phyloP scores from a whole-genome alignment of 2,888 invertebrate species.

The Dorcus parallelipipedus region DNA sequence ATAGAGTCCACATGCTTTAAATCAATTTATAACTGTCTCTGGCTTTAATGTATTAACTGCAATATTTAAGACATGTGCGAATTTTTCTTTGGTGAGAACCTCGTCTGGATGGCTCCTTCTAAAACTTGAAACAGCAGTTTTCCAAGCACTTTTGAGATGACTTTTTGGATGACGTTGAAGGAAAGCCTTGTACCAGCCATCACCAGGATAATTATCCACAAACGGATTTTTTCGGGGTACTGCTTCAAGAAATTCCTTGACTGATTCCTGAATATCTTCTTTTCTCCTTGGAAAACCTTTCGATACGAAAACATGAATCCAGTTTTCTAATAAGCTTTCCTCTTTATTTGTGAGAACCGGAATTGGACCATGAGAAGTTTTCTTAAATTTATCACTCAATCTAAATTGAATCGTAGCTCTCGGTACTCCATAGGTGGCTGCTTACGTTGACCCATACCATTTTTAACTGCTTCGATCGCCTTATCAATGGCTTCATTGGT shows the following conservation, averaged over 20 bases:
- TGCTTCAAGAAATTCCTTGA: slow-evolving; percentile 23
- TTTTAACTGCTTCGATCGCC: slow-evolving; percentile 14
- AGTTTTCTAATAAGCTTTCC: slow-evolving; percentile 23
- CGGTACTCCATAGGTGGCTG: slow-evolving; percentile 17
- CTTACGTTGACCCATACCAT: slow-evolving; percentile 17
- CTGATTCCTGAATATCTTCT: slow-evolving; percentile 27
- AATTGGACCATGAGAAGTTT: slow-evolving; percentile 17
- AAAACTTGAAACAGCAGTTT: slow-evolving; percentile 5
- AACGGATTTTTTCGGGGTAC: slow-evolving; percentile 30
- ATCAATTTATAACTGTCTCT: slow-evolving; percentile 20
- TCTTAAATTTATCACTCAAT: neutral
- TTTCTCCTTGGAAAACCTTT: slow-evolving; percentile 37
- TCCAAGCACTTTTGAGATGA: slow-evolving; percentile 19
- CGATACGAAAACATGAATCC: slow-evolving; percentile 33
- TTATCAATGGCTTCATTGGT: slow-evolving; percentile 11
- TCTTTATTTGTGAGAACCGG: slow-evolving; percentile 26
- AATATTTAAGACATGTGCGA: slow-evolving; percentile 16
- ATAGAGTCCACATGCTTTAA: slow-evolving; percentile 24
- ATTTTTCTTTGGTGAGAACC: slow-evolving; percentile 11
- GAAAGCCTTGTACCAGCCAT: slow-evolving; percentile 35
- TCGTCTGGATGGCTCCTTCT: slow-evolving; percentile 3
- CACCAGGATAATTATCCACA: slow-evolving; percentile 23
- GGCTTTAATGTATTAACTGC: slow-evolving; percentile 5
- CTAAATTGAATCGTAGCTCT: slow-evolving; percentile 21
- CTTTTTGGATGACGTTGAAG: slow-evolving; percentile 31